Conservation (phyloP, 2,113 vertebrate species). For the Limanda limanda region DNA sequence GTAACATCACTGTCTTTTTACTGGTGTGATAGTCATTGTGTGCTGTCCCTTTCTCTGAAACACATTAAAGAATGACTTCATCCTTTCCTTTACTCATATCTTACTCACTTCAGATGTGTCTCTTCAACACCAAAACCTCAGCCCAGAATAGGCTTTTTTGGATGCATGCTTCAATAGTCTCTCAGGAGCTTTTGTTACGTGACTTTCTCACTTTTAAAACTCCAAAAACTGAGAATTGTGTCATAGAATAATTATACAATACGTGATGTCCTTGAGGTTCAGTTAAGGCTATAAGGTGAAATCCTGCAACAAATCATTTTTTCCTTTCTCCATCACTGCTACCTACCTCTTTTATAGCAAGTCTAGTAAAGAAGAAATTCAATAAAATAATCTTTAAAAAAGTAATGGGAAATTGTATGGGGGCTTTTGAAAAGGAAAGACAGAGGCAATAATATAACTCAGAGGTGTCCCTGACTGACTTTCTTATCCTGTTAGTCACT, state of each 20-base stretch:
- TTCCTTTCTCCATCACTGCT: not conserved
- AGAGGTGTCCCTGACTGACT: slow-evolving; percentile 54
- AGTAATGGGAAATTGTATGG: slow-evolving; percentile 48
- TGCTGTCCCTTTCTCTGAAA: slow-evolving; percentile 19
- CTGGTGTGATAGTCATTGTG: slow-evolving; percentile 8
- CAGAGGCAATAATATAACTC: slow-evolving; percentile 14
- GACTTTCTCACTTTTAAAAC: slow-evolving; percentile 36
- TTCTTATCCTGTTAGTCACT: slow-evolving; percentile 66
- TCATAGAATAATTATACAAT: slow-evolving; percentile 43
- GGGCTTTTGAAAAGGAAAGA: slow-evolving; percentile 40
- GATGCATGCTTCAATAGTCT: slow-evolving; percentile 8
- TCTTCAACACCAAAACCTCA: slow-evolving; percentile 11
- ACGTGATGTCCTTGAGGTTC: slow-evolving; percentile 45
- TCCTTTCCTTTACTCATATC: slow-evolving; percentile 34
- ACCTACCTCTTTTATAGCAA: slow-evolving; percentile 37
- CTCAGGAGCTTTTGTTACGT: slow-evolving; percentile 35
- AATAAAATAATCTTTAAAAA: slow-evolving; percentile 56
- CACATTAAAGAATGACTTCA: slow-evolving; percentile 27
- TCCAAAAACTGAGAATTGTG: not conserved
- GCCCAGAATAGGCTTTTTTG: slow-evolving; percentile 35
- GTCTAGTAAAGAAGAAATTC: slow-evolving; percentile 48
- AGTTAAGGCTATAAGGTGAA: slow-evolving; percentile 24
- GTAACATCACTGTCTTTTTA: slow-evolving; percentile 17
- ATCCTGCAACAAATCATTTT: slow-evolving; percentile 8
- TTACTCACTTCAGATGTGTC: slow-evolving; percentile 43